Evolutionary conservation across 2,113 vertebrate genomes (phyloP).

Genomic region (Ivindomyrus marchei): DNA sequence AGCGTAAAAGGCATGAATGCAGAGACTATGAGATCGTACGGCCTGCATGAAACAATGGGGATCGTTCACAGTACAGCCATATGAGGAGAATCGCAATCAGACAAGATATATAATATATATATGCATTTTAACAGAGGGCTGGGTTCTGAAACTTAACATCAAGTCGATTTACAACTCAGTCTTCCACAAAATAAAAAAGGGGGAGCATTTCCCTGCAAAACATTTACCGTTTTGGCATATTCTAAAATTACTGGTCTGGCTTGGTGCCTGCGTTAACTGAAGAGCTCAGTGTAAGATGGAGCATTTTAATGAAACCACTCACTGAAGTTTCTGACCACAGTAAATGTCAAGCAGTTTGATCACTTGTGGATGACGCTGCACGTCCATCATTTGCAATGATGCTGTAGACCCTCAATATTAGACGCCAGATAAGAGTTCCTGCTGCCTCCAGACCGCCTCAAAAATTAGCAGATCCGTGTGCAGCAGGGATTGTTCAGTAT

Average conservation of each 20-base stretch:
- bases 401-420: neutral
- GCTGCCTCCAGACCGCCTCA: neutral
- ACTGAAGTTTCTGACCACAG: neutral
- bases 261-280: neutral
- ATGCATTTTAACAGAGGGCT: neutral
- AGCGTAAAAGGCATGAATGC: neutral
- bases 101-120: slow-evolving; percentile 1
- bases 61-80: slow-evolving; percentile 1
- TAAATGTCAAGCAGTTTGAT: neutral
- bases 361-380: neutral
- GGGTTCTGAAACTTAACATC: neutral
- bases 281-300: neutral
- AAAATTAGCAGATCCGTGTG: neutral
- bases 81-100: neutral
- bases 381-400: neutral
- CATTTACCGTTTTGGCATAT: slow-evolving; percentile 10
- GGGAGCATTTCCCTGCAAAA: neutral
- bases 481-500: neutral
- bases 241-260: neutral
- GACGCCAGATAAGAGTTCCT: neutral
- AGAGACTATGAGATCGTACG: neutral
- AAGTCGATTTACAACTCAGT: neutral
- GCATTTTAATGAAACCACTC: neutral
- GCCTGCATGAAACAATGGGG: neutral
- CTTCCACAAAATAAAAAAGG: neutral